Percentiles rank a stretch among this genome's conserved stretches.
Conservation (phyloP, 2,797 vertebrate species). For the Gymnoscopelus braueri region DNA sequence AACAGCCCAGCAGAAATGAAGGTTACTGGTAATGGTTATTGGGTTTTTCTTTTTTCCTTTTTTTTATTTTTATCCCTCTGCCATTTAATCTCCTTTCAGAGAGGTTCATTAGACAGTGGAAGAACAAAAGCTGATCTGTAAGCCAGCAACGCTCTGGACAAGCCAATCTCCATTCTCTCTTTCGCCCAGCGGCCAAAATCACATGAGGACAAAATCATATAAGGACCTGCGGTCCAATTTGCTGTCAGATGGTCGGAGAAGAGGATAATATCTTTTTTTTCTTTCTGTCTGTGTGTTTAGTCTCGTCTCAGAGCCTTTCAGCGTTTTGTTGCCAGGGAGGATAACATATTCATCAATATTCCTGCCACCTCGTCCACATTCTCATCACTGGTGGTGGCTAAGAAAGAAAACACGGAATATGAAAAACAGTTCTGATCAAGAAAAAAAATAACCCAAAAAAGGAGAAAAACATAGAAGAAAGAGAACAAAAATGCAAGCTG, state of each 20-base stretch:
- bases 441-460: too few species aligned
- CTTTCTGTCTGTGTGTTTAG: background rate
- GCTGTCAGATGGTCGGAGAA: constrained; percentile 49
- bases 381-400: background rate
- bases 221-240: constrained; percentile 43
- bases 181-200: constrained; percentile 50
- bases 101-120: constrained; percentile 76
- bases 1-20: constrained; percentile 71
- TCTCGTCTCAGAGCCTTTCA: constrained; percentile 23
- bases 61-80: constrained; percentile 59
- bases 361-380: constrained; percentile 1
- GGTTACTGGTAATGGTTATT: constrained; percentile 80
- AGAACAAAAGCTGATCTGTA: constrained; percentile 77
- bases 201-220: constrained; percentile 29
- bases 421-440: background rate
- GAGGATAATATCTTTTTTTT: constrained; percentile 27
- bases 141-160: constrained; percentile 70
- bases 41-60: constrained; percentile 74
- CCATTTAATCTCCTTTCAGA: constrained; percentile 81
- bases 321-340: background rate
- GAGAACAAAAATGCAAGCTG: too few species aligned
- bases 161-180: constrained; percentile 62
- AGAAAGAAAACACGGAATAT: background rate
- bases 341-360: constrained; percentile 12
- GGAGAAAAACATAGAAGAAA: too few species aligned